Percentiles rank a stretch among this genome's conserved stretches.
Conservation (phyloP, 1,140 invertebrate genomes). For the Schmidtea mediterranea region DNA sequence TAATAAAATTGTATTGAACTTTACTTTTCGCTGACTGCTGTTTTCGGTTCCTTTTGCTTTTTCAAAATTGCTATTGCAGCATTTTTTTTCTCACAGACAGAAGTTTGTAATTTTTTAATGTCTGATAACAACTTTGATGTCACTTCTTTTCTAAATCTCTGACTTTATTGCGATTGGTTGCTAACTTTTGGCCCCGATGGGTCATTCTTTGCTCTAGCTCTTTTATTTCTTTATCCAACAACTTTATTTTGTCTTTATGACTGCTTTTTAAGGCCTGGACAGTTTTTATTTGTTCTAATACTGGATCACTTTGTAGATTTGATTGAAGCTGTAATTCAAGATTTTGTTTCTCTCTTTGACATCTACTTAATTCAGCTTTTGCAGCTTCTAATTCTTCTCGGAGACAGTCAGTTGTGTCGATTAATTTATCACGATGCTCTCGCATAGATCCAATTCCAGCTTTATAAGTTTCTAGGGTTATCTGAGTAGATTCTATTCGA, state of each 20-base stretch:
- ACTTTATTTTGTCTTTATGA: not conserved
- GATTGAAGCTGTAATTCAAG: constrained; percentile 1
- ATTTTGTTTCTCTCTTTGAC: not conserved
- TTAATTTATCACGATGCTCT: not conserved
- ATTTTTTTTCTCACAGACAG: not conserved
- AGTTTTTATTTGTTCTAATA: not conserved
- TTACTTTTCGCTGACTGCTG: not conserved
- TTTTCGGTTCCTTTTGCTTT: not conserved
- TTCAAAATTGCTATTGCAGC: not conserved
- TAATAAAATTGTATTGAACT: not conserved
- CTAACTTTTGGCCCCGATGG: not conserved
- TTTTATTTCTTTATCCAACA: no score
- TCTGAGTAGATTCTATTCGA: not conserved
- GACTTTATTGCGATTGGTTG: not conserved
- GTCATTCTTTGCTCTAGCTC: not conserved
- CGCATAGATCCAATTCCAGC: constrained; percentile 2
- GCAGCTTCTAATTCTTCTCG: not conserved
- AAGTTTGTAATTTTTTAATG: not conserved
- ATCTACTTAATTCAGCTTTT: constrained; percentile 1
- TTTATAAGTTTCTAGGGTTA: not conserved
- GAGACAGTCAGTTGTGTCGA: not conserved
- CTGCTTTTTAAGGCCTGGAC: not conserved
- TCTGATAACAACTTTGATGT: not conserved
- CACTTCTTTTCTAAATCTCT: not conserved
- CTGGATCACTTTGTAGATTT: not conserved